A percentile compares a stretch with the other conserved stretches of the same genome.
Conservation (phyloP, 2,797 vertebrate species). For the Orestias chungarensis region DNA sequence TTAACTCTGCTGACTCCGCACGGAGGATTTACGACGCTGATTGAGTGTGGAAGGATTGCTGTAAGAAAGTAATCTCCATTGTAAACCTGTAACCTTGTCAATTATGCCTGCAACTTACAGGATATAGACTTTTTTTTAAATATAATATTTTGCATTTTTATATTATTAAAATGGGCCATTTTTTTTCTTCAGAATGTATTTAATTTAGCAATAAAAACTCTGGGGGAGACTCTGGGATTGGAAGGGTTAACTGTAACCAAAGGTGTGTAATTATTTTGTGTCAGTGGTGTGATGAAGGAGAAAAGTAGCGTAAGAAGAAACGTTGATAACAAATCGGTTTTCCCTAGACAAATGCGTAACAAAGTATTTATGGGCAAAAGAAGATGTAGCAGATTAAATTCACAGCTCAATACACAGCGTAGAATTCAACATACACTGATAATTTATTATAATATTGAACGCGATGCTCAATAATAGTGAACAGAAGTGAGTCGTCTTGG, state of each 20-base stretch:
- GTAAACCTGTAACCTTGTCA: neutral
- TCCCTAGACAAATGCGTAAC: too few species aligned
- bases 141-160: neutral
- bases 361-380: neutral
- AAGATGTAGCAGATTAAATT: neutral
- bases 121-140: neutral
- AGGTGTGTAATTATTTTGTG: too few species aligned
- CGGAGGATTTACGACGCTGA: conserved; percentile 45
- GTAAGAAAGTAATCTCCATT: conserved; percentile 39
- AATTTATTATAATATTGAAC: neutral
- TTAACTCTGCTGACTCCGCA: conserved; percentile 59
- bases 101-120: neutral
- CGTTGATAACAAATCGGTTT: too few species aligned
- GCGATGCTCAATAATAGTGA: neutral
- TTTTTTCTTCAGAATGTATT: neutral
- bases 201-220: too few species aligned
- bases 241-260: too few species aligned
- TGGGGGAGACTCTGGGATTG: too few species aligned
- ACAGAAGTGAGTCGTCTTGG: neutral
- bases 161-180: too few species aligned
- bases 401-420: neutral
- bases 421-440: neutral
- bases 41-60: conserved; percentile 48
- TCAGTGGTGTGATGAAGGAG: too few species aligned
- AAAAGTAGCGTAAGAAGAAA: too few species aligned